These are phyloP conservation scores for Cyprinodon brontotheroides DNA, from an alignment of 2,113 vertebrate genomes.

Conservation along the genomic window DNA sequence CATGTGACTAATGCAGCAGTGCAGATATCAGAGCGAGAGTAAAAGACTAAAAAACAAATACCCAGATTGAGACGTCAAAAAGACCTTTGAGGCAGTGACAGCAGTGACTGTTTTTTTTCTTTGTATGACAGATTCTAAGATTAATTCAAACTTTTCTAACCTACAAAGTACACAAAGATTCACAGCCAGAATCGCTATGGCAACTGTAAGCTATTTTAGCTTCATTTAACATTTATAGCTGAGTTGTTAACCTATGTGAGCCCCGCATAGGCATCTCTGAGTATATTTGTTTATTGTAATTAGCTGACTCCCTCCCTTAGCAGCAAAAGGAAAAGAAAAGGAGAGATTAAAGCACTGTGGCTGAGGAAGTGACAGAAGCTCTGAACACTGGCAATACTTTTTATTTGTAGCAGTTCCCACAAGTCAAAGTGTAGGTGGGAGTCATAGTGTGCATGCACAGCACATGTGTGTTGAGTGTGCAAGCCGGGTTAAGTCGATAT, in stretches of 20 bases:
- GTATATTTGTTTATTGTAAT: conserved; percentile 80
- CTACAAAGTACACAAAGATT: conserved; percentile 73
- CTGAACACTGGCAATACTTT: conserved; percentile 61
- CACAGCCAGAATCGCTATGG: conserved; percentile 74
- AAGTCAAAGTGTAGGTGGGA: conserved; percentile 30
- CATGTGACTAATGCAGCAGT: conserved; percentile 33
- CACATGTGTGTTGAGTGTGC: conserved; percentile 7
- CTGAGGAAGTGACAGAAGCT: conserved; percentile 54
- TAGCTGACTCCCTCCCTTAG: conserved; percentile 54
- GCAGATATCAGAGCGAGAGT: conserved; percentile 16
- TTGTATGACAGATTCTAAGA: conserved; percentile 53
- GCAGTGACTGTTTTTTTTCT: conserved; percentile 58
- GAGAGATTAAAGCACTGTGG: conserved; percentile 64
- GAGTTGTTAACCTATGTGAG: conserved; percentile 79
- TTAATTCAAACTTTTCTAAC: conserved; percentile 74
- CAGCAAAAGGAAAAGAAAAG: conserved; percentile 46
- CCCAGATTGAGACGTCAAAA: conserved; percentile 52
- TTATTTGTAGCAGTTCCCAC: conserved; percentile 30
- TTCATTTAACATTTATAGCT: conserved; percentile 79
- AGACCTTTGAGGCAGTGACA: conserved; percentile 29
- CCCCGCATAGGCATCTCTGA: conserved; percentile 68
- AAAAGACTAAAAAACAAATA: conserved; percentile 35
- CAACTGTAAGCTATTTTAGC: conserved; percentile 80
- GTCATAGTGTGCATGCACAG: conserved; percentile 32
- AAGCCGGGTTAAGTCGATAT: background rate